Evolutionary conservation across 1,140 invertebrate genomes (phyloP).

Genomic region (Drosophila subobscura): DNA sequence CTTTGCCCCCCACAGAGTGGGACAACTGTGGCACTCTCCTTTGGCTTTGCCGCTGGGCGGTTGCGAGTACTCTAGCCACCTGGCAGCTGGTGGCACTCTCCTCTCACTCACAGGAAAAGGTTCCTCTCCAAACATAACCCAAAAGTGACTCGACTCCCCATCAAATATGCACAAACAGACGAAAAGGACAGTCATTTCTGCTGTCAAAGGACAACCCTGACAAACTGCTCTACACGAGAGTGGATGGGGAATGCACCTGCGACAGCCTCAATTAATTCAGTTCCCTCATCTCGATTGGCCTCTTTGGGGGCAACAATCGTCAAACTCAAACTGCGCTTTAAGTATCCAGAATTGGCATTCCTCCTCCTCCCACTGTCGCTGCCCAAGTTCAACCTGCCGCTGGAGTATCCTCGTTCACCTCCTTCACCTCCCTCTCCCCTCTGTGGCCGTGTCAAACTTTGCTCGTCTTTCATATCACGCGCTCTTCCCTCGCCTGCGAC

Average conservation of each 20-base stretch:
- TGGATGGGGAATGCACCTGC: conserved; percentile 30
- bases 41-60: conserved; percentile 5
- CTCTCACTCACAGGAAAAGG: conserved; percentile 5
- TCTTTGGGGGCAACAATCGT: conserved; percentile 5
- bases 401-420: conserved; percentile 12
- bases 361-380: not conserved
- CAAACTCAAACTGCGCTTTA: conserved; percentile 26
- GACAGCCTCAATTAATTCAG: conserved; percentile 62
- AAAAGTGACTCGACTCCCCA: conserved; percentile 39
- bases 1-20: conserved; percentile 48
- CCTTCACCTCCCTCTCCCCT: not conserved
- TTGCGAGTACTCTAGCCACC: not conserved
- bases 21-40: conserved; percentile 45
- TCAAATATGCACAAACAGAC: conserved; percentile 65
- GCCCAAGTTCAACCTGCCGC: conserved; percentile 20
- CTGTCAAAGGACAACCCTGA: conserved; percentile 26
- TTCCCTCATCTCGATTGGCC: conserved; percentile 42
- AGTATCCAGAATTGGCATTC: conserved; percentile 33
- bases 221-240: not conserved
- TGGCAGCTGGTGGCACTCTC: conserved; percentile 10
- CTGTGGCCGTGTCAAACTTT: conserved; percentile 57
- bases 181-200: conserved; percentile 53
- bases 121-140: conserved; percentile 51
- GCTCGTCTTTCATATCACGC: conserved; percentile 73
- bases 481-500: conserved; percentile 13